Base-by-base conservation (phyloP, 2,797 vertebrate genomes). In the Lutra lutra region DNA sequence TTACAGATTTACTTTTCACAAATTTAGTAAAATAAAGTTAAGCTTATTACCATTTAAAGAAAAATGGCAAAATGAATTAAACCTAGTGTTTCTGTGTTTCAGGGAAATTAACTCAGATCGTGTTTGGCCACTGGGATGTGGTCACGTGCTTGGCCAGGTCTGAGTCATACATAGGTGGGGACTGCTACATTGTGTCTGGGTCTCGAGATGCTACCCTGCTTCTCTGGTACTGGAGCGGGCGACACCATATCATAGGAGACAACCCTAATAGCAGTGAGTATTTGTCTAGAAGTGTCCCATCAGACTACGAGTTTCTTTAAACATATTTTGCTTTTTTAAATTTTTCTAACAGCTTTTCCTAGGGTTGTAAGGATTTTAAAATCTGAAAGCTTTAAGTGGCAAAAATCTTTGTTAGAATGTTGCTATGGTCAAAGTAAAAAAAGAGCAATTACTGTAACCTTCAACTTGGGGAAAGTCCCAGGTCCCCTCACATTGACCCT, bases 201-300 rank as follows among this genome's bases (percentile, higher is more conserved):
- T 99, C 99, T 58, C 99, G 99, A 1, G 99, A 99, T 0, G 99
- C 99, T 40, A 99, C 99, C 0, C 98, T 99, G 97, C 99, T 99
- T 87, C 99, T 99, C 79, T 99, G 99, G 99, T 99, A 99, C 97
- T 99, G 99, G 99, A 99, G 99, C 35, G 99, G 99, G 62, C 98
- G 99, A 10, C 99, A 99, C 97, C 99, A 99, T 88, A 99, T 99
- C 93, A 99, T 99, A 38, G 99, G 99, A 87, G 99, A 99, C 99
- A 99, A 99, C 98, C 99, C 99, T 12, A 99, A 99, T 80, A 99
- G 99, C 99, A 99, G 99, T 99, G 98, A 99, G 99, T 99, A 95
- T 58, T 64, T 85, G 40, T 83, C 56, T 20, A 29, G 5, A 20
- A 14, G 3, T 48, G 7, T 48, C 29, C 83, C 40, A 1, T 58